A percentile compares a stretch with the other conserved stretches of the same genome.
These are phyloP conservation scores for Xiphias gladius DNA, from an alignment of 2,113 vertebrate species.

Conservation along the genomic window DNA sequence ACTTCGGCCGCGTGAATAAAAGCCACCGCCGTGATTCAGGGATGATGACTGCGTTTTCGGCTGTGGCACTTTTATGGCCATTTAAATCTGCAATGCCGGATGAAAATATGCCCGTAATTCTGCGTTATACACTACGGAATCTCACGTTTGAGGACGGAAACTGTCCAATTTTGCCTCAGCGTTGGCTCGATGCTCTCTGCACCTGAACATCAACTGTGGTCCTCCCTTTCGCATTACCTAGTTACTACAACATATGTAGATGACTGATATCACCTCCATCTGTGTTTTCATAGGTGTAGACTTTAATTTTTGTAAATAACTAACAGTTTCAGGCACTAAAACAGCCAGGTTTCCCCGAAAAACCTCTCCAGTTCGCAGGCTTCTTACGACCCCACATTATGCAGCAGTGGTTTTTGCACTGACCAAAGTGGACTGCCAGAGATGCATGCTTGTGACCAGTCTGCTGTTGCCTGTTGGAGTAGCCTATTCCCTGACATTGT, in stretches of 20 bases:
- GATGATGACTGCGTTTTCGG: neutral
- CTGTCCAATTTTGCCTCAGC: slow-evolving; percentile 6
- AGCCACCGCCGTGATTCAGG: neutral
- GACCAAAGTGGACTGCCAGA: slow-evolving; percentile 62
- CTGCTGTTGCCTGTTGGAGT: slow-evolving; percentile 67
- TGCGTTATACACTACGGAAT: neutral
- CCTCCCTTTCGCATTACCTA: slow-evolving; percentile 45
- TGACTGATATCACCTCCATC: neutral
- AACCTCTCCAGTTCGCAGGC: slow-evolving; percentile 38
- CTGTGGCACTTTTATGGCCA: neutral
- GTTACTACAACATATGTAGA: neutral
- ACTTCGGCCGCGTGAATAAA: slow-evolving; percentile 60
- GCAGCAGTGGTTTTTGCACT: slow-evolving; percentile 64
- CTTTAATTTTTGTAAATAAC: neutral
- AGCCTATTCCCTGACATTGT: slow-evolving; percentile 66
- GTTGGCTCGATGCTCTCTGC: slow-evolving; percentile 50
- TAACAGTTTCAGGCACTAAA: neutral
- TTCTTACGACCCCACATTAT: slow-evolving; percentile 63
- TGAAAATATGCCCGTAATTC: slow-evolving; percentile 3
- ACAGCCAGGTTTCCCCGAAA: neutral
- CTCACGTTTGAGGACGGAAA: neutral
- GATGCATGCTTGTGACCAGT: slow-evolving; percentile 59
- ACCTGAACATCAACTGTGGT: slow-evolving; percentile 59
- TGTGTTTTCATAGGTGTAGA: neutral
- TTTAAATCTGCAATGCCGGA: neutral